Base-by-base conservation (phyloP, 2,888 invertebrate species). In the Dynastes hyllus region DNA sequence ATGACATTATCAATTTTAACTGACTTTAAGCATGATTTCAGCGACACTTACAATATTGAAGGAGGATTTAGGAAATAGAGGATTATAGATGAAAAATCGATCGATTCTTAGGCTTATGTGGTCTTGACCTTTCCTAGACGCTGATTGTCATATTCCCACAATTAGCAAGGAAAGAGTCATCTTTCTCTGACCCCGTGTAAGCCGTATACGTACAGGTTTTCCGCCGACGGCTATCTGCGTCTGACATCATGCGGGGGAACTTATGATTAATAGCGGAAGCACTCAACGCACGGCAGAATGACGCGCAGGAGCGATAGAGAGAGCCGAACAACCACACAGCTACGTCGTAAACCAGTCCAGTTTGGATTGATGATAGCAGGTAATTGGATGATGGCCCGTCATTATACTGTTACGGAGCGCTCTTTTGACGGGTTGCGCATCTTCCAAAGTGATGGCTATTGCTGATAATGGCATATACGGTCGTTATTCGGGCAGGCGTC, bases 371-470 rank as follows among this genome's bases (percentile, higher is more conserved):
- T 87, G 87, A 87, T 87, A 86, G 86, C 85, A 86, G 85, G 86
- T 87, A 87, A 87, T 87, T 87, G 87, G 87, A 87, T 87, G 87
- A 87, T 87, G 85, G 86, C 83, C 85, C 85, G 83, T 86, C 87
- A 86, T 87, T 87, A 87, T 86, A 84, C 86, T 85, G 86, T 86
- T 86, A 86, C 86, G 84, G 84, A 84, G 83, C 85, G 85, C 86
- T 86, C 87, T 65, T 87, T 86, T 87, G 86, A 86, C 85, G 69
- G 86, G 86, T 85, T 85, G 83, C 85, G 83, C 83, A 84, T 84
- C 83, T 83, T 84, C 84, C 85, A 85, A 84, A 86, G 78, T 78
- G 78, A 86, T 86, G 85, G 85, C 83, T 83, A 85, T 86, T 86
- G 86, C 85, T 84, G 86, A 86, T 86, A 86, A 87, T 86, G 84